Base-by-base conservation (phyloP, 2,113 vertebrate genomes). In the Physeter macrocephalus region DNA sequence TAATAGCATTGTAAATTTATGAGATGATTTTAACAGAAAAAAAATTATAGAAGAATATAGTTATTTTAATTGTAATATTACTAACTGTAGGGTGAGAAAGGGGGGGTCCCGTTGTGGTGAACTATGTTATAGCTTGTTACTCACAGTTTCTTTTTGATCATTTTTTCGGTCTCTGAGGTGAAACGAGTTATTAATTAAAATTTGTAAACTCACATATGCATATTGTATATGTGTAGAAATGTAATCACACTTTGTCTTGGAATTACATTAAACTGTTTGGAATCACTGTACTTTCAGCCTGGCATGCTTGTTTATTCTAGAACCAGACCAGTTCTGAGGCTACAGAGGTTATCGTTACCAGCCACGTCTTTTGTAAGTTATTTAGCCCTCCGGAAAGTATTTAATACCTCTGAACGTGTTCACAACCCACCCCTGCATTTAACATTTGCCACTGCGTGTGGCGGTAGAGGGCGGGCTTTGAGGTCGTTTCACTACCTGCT, bases 221-320 rank as follows among this genome's bases (percentile, higher is more conserved):
- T 99, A 99, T 99, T 99, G 99, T 99, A 99, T 99, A 99, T 99
- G 99, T 99, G 99, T 99, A 99, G 99, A 99, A 99, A 99, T 99
- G 99, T 99, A 99, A 99, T 99, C 99, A 99, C 99, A 99, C 99
- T 99, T 98, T 99, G 99, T 99, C 99, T 99, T 99, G 99, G 99
- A 99, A 99, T 99, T 99, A 99, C 99, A 99, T 99, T 99, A 99
- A 99, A 99, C 99, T 99, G 99, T 99, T 99, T 98, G 99, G 99
- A 99, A 99, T 99, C 99, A 99, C 99, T 98, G 98, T 98, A 98
- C 96, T 46, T 91, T 39, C 85, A 64, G 74, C 72, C 96, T 92
- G 94, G 90, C 62, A 1, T 0, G 0, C 39, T 71, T 91, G 3
- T 90, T 57, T 95, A 72, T 94, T 88, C 98, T 75, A 88, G 93